Conservation (phyloP, 2,797 vertebrate genomes). For the Sardinella longiceps region DNA sequence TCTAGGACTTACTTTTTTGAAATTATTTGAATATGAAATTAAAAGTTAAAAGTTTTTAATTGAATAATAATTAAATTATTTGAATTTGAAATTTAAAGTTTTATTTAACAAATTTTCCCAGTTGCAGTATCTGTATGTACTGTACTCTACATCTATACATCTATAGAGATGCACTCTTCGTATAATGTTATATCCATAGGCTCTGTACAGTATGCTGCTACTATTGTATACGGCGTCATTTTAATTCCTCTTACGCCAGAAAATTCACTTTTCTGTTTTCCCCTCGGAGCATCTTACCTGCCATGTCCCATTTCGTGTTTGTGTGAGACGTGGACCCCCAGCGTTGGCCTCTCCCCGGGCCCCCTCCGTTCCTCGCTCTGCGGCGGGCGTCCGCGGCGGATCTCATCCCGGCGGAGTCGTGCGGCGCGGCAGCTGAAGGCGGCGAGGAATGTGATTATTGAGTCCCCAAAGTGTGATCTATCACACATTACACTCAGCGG, state of each 20-base stretch:
- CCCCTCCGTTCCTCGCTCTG: not conserved
- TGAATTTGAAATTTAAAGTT: too few species aligned
- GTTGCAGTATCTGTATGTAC: not conserved
- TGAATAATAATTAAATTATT: not conserved
- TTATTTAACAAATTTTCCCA: not conserved
- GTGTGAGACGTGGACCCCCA: not conserved
- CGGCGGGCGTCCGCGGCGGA: not conserved
- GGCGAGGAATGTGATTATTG: constrained; percentile 82
- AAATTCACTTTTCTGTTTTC: not conserved
- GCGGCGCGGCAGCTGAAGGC: constrained; percentile 80
- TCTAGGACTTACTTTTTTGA: not conserved
- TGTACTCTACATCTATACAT: not conserved
- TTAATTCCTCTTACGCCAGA: not conserved
- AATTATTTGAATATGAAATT: not conserved
- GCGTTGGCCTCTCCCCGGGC: not conserved
- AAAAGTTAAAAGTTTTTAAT: not conserved
- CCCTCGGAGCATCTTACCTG: not conserved
- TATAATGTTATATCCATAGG: not conserved
- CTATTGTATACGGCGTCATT: not conserved
- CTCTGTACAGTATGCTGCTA: not conserved
- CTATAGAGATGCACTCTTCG: too few species aligned
- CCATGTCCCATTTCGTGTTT: not conserved
- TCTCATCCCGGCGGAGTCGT: constrained; percentile 62
- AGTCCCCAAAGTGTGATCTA: constrained; percentile 84
- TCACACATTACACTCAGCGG: constrained; percentile 84